Base-by-base conservation (phyloP, 2,888 invertebrate genomes). In the Acleris emargana region DNA sequence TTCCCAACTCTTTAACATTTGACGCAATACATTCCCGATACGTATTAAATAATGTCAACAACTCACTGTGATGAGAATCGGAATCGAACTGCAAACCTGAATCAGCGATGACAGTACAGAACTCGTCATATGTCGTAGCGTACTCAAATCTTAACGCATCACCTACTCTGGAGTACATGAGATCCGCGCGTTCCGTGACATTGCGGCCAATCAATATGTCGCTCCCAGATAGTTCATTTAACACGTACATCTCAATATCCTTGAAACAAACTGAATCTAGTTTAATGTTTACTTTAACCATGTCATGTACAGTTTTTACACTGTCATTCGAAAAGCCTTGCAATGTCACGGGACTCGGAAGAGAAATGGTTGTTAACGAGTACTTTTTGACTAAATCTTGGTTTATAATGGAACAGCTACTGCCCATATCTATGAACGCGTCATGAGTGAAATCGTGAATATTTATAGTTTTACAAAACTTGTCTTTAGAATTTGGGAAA, bases 201-300 rank as follows among this genome's bases (percentile, higher is more conserved):
- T 57, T 57, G 2, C 57, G 38, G 9, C 47, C 57, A 25, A 57
- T 57, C 18, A 45, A 28, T 11, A 57, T 57, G n/a, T 57, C 57
- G 18, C 47, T 47, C 3, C 38, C 57, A 7, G 47, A 9, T 16
- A 57, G 16, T 7, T 47, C 47, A 13, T 57, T 9, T 9, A 57
- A 20, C 5, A 57, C 17, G 18, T 57, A 57, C 9, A 57, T 28
- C 9, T 57, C 47, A 25, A 43, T 22, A 20, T 43, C 16, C 4
- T 9, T 13, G 16, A 54, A 20, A 28, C 13, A 20, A 13, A 54
- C 54, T 4, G 42, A 42, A 54, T 54, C 54, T 25, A 54, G 5
- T 16, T 42, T 54, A 13, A 54, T 25, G 20, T 54, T 25, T 25
- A 54, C 32, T 53, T 11, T 42, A 13, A 54, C 22, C 20, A 25